A percentile compares a stretch with the other conserved stretches of the same genome.
Evolutionary conservation across 2,888 invertebrate species (phyloP).

Genomic region (Macaria notata): DNA sequence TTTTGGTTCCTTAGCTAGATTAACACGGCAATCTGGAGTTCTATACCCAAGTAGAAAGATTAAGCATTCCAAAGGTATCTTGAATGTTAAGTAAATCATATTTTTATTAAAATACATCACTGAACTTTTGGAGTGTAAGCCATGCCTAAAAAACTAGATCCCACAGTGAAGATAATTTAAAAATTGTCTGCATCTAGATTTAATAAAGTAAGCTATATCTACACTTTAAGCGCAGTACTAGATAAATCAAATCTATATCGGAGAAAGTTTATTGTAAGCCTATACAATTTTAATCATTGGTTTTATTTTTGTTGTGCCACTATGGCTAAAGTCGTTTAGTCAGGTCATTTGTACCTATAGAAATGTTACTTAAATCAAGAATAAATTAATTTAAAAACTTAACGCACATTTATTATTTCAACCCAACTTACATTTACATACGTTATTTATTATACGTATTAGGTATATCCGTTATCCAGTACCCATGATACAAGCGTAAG

Average conservation of each 20-base stretch:
- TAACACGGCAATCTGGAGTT: constrained; percentile 1
- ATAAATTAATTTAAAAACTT: constrained; percentile 30
- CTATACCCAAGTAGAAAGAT: constrained; percentile 10
- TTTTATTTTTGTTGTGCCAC: constrained; percentile 28
- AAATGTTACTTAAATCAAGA: constrained; percentile 32
- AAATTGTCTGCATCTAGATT: no score
- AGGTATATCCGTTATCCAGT: no score
- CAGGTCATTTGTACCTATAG: constrained; percentile 29
- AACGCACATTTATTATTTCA: constrained; percentile 5
- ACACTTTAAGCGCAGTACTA: not conserved
- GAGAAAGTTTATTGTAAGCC: constrained; percentile 13
- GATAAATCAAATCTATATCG: not conserved
- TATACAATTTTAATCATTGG: constrained; percentile 21
- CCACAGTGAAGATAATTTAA: not conserved
- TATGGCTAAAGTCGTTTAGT: constrained; percentile 28
- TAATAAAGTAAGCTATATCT: not conserved
- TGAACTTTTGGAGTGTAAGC: constrained; percentile 18
- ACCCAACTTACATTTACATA: no score
- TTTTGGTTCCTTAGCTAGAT: not conserved
- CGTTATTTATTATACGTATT: no score
- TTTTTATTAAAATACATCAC: constrained; percentile 10
- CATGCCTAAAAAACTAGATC: constrained; percentile 1
- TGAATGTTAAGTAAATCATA: constrained; percentile 5
- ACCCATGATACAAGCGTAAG: no score
- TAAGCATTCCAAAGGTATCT: constrained; percentile 23